A percentile compares a stretch with the other conserved stretches of the same genome.
Conservation (phyloP, 2,888 invertebrate species). For the Abrostola tripartita region DNA sequence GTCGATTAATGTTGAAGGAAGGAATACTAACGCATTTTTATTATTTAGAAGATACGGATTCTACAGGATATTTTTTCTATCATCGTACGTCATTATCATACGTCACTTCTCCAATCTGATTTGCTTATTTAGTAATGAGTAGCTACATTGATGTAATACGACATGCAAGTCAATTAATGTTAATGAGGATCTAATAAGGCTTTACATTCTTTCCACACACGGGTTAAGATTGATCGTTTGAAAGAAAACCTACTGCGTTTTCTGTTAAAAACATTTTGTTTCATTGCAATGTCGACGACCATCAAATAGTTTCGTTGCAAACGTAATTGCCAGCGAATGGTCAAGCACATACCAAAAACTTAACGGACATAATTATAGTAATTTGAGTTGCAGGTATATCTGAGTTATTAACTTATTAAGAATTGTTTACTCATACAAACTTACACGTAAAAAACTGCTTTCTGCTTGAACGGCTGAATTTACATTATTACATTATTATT, state of each 20-base stretch:
- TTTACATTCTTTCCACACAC: slow-evolving; percentile 44
- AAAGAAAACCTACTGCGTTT: slow-evolving; percentile 37
- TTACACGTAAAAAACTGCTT: slow-evolving; percentile 14
- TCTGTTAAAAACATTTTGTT: slow-evolving; percentile 37
- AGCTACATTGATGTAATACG: slow-evolving; percentile 35
- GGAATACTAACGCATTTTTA: slow-evolving; percentile 34
- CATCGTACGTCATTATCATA: slow-evolving; percentile 34
- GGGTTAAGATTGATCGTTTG: slow-evolving; percentile 25
- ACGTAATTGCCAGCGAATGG: slow-evolving; percentile 36
- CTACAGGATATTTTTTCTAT: slow-evolving; percentile 13
- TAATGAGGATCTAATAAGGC: slow-evolving; percentile 38
- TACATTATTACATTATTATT: slow-evolving; percentile 34
- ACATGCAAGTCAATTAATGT: slow-evolving; percentile 39
- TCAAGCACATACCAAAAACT: slow-evolving; percentile 30
- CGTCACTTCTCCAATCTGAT: slow-evolving; percentile 28
- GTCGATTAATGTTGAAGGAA: slow-evolving; percentile 17
- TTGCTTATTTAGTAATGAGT: slow-evolving; percentile 37
- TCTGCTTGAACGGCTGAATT: slow-evolving; percentile 29
- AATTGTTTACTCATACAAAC: slow-evolving; percentile 24
- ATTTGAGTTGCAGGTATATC: slow-evolving; percentile 10
- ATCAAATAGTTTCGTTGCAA: slow-evolving; percentile 38
- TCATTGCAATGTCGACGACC: slow-evolving; percentile 36
- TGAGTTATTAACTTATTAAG: slow-evolving; percentile 21
- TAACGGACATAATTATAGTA: slow-evolving; percentile 27
- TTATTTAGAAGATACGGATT: slow-evolving; percentile 19